phyloP scores from a whole-genome alignment of 1,140 invertebrate species.

The Trichonephila clavata region DNA sequence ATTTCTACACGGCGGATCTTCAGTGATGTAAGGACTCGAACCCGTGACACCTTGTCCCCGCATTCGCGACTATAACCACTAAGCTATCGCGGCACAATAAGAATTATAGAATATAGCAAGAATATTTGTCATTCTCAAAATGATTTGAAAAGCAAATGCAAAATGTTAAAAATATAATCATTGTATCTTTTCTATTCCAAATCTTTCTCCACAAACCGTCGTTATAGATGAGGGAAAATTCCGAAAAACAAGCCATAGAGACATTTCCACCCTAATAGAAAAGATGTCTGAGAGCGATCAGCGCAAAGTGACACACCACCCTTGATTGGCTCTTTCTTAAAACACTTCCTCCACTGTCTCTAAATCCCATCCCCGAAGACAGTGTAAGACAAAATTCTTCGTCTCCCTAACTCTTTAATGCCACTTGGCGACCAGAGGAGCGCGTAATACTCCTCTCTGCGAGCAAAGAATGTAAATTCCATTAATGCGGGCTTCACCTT shows the following conservation, averaged over 20 bases:
- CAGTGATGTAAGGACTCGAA: too few species aligned
- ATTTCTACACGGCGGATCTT: too few species aligned
- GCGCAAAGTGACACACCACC: neutral
- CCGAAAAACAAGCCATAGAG: too few species aligned
- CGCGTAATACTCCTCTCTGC: slow-evolving; percentile 57
- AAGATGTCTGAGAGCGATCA: slow-evolving; percentile 30
- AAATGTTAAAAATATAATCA: too few species aligned
- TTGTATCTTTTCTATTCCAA: too few species aligned
- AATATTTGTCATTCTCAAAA: too few species aligned
- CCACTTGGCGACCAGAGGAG: neutral
- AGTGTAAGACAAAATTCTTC: slow-evolving; percentile 19
- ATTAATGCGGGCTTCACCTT: slow-evolving; percentile 74
- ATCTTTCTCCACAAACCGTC: neutral
- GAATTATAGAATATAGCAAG: too few species aligned
- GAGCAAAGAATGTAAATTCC: slow-evolving; percentile 75
- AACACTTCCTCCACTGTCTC: neutral
- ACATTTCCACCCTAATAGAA: neutral
- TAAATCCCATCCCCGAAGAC: slow-evolving; percentile 23
- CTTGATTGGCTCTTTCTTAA: neutral
- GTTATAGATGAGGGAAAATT: too few species aligned
- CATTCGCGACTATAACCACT: too few species aligned
- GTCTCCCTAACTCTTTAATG: slow-evolving; percentile 60
- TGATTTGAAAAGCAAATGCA: too few species aligned
- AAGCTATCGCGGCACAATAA: too few species aligned
- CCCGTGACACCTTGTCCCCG: too few species aligned